These are phyloP conservation scores for Acleris cristana DNA, from an alignment of 2,888 invertebrate species.

Conservation along the genomic window DNA sequence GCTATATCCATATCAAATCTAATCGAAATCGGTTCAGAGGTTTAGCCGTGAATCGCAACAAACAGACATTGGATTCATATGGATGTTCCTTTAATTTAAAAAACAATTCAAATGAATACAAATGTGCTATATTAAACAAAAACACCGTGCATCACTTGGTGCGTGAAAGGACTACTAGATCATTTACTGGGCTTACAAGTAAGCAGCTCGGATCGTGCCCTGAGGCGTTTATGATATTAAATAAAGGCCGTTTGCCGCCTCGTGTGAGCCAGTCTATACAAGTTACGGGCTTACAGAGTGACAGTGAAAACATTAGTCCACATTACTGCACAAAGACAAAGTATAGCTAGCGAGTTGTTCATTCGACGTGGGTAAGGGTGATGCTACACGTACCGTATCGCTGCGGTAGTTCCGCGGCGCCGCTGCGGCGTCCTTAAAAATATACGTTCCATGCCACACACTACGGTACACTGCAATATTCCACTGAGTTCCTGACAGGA, in stretches of 20 bases:
- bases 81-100: slow-evolving; percentile 41
- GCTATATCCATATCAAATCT: too few species aligned
- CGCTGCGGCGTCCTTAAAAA: too few species aligned
- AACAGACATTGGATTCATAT: too few species aligned
- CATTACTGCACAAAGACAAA: slow-evolving; percentile 52
- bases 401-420: too few species aligned
- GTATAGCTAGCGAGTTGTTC: slow-evolving; percentile 31
- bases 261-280: slow-evolving; percentile 51
- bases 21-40: too few species aligned
- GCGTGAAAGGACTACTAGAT: slow-evolving; percentile 37
- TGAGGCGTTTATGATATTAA: slow-evolving; percentile 54
- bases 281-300: slow-evolving; percentile 45
- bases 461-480: too few species aligned
- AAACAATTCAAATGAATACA: neutral
- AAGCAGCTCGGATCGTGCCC: slow-evolving; percentile 49
- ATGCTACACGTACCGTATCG: too few species aligned
- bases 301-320: slow-evolving; percentile 51
- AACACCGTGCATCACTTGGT: slow-evolving; percentile 11
- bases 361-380: slow-evolving; percentile 13
- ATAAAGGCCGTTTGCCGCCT: slow-evolving; percentile 51
- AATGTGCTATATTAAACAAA: slow-evolving; percentile 6
- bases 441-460: too few species aligned
- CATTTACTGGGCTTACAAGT: slow-evolving; percentile 38
- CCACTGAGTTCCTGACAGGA: too few species aligned
- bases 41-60: too few species aligned